phyloP scores from a whole-genome alignment of 2,888 invertebrate species.

The Nephrocerus scutellatus region DNA sequence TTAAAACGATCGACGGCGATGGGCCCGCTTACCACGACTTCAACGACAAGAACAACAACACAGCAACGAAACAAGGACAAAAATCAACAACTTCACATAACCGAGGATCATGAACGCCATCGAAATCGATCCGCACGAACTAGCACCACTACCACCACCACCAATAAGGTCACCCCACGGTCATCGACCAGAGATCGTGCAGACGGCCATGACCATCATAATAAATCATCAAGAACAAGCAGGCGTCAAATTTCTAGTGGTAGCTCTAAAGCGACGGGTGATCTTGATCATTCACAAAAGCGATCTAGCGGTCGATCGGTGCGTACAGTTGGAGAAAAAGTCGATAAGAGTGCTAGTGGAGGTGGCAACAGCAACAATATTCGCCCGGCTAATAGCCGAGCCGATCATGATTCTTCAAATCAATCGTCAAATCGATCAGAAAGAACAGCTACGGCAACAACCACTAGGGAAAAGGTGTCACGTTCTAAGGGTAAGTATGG shows the following conservation, averaged over 20 bases:
- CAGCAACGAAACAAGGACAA: too few relatives aligned
- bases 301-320: slow-evolving; percentile 26
- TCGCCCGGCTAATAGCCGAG: slow-evolving; percentile 17
- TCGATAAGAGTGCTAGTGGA: not conserved
- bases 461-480: slow-evolving; percentile 28
- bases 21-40: slow-evolving; percentile 13
- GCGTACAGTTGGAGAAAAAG: slow-evolving; percentile 17
- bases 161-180: slow-evolving; percentile 25
- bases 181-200: slow-evolving; percentile 21
- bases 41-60: not conserved
- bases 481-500: slow-evolving; percentile 28
- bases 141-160: slow-evolving; percentile 21
- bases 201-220: slow-evolving; percentile 6
- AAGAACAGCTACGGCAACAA: slow-evolving; percentile 26
- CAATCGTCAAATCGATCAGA: slow-evolving; percentile 26
- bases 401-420: slow-evolving; percentile 25
- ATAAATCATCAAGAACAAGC: slow-evolving; percentile 2
- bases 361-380: slow-evolving; percentile 4
- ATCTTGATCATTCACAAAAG: slow-evolving; percentile 10
- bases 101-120: slow-evolving; percentile 33
- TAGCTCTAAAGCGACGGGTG: slow-evolving; percentile 12
- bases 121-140: slow-evolving; percentile 30
- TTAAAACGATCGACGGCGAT: too few relatives aligned
- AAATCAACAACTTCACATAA: slow-evolving; percentile 6
- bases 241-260: slow-evolving; percentile 9